Evolutionary conservation across 2,888 invertebrate species (phyloP).

Genomic region (Amiota communis): DNA sequence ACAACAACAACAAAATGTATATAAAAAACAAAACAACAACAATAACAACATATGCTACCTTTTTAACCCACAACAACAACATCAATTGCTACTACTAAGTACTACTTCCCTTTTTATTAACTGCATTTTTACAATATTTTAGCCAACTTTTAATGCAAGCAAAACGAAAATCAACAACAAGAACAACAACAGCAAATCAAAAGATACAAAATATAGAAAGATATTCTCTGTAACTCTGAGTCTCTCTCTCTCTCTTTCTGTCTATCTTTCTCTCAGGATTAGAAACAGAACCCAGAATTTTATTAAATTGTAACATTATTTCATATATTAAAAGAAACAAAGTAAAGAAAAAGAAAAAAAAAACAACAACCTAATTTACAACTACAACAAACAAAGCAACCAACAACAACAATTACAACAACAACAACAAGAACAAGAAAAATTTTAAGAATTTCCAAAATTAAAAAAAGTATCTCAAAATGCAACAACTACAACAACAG

Average conservation of each 20-base stretch:
- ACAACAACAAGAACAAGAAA: conserved; percentile 36
- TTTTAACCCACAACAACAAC: background rate
- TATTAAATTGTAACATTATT: background rate
- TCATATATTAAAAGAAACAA: background rate
- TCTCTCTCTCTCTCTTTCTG: background rate
- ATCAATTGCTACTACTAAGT: conserved; percentile 21
- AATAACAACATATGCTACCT: background rate
- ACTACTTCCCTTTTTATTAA: conserved; percentile 2
- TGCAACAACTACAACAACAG: conserved; percentile 19
- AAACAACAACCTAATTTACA: conserved; percentile 1
- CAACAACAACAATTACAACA: conserved; percentile 35
- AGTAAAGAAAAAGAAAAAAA: background rate
- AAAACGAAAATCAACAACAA: no score
- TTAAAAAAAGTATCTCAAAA: conserved; percentile 13
- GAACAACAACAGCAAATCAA: no score
- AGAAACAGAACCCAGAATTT: background rate
- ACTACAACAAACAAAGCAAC: conserved; percentile 13
- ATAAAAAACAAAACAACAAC: conserved; percentile 34
- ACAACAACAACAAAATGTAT: conserved; percentile 37
- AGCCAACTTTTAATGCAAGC: no score
- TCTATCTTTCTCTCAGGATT: background rate
- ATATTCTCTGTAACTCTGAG: background rate
- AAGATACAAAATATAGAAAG: no score
- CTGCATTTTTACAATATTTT: no score
- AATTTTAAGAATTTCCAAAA: conserved; percentile 41